These are phyloP conservation scores for Aleiodes sp. DNA, from an alignment of 1,140 invertebrate genomes.

Conservation along the genomic window DNA sequence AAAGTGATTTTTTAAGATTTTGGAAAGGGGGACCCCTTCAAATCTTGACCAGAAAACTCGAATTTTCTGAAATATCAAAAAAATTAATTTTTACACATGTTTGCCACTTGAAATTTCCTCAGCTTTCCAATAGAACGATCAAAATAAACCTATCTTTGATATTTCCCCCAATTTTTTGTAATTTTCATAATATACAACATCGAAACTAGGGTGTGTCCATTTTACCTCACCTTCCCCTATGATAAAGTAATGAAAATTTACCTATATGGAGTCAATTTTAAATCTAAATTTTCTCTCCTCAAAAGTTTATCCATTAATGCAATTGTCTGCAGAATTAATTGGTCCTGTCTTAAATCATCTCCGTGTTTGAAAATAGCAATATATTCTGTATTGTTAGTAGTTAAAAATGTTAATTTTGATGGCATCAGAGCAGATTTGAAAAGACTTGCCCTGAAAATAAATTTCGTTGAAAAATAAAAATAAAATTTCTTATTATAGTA, in stretches of 20 bases:
- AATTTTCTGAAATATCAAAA: too few species aligned
- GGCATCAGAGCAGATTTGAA: constrained; percentile 99
- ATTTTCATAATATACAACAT: too few species aligned
- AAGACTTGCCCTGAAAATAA: constrained; percentile 76
- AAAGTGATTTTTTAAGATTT: not conserved
- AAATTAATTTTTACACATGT: too few species aligned
- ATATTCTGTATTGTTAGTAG: constrained; percentile 85
- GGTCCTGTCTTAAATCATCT: constrained; percentile 98
- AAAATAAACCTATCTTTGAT: too few species aligned
- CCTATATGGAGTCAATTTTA: constrained; percentile 95
- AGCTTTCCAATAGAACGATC: too few species aligned
- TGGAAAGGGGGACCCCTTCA: too few species aligned
- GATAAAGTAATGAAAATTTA: too few species aligned
- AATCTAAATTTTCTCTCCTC: constrained; percentile 91
- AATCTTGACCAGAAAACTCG: too few species aligned
- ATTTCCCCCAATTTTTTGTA: too few species aligned
- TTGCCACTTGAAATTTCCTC: too few species aligned
- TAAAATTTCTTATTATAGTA: constrained; percentile 16
- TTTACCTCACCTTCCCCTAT: too few species aligned
- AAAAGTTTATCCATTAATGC: constrained; percentile 97
- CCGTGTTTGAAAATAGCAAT: constrained; percentile 98
- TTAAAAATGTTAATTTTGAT: constrained; percentile 92
- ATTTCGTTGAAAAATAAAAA: constrained; percentile 24
- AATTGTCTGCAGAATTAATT: constrained; percentile 97
- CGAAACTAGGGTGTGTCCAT: too few species aligned